Base-by-base conservation (phyloP, 2,113 vertebrate species). In the Merops nubicus region DNA sequence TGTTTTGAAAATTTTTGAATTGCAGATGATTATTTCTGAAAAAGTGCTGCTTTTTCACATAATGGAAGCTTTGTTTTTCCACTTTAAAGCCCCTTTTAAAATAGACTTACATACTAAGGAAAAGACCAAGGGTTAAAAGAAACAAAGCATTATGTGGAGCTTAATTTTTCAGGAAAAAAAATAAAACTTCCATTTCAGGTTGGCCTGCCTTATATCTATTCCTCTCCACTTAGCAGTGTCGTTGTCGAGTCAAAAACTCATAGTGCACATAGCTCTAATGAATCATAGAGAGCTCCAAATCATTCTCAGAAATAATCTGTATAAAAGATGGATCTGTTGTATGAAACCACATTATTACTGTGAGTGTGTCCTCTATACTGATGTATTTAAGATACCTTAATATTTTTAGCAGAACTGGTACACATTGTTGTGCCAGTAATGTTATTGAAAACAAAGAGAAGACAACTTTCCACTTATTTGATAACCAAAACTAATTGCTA, bases 391-490 rank as follows among this genome's bases (percentile, higher is more conserved):
- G 12, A 23, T 53, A 60, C 8, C 7, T 68, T 95, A 38, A 42
- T 68, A 60, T 51, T 51, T 40, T 63, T 94, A 79, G 59, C 54
- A 80, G 25, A 42, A 60, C 54, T 60, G 10, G 6, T 69, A 42
- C 19, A 59, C 9, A 5, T 25, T 29, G 2, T 59, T 88, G 67
- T 74, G 63, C 36, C 72, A 94, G 15, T 63, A 65, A 62, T 1
- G 0, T 91, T 78, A 77, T 6, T 87, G 40, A 85, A 95, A 97
- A 85, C 16, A 94, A 48, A 91, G 51, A 90, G 43, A 92, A 82
- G 29, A 14, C 63, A 92, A 33, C 21, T 11, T 26, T 64, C 67
- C 33, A 74, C 38, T 45, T 60, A 45, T 81, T 87, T 48, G 40
- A 93, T 84, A 84, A 73, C 13, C 62, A 36, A 81, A 88, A 59